These are phyloP conservation scores for Smutsia gigantea DNA, from an alignment of 2,797 vertebrate species.

Conservation along the genomic window DNA sequence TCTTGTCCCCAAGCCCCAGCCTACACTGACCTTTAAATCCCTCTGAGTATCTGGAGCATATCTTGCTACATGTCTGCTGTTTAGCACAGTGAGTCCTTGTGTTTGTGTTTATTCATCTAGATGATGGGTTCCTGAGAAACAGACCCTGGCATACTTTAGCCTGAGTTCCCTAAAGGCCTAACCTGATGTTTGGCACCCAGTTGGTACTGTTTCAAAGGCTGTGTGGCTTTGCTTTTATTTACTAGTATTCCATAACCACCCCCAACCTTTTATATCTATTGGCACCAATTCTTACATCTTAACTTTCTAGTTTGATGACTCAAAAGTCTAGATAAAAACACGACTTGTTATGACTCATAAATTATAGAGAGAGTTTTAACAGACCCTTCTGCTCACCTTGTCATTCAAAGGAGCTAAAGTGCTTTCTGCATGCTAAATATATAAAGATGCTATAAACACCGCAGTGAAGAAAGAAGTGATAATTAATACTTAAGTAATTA, in stretches of 20 bases:
- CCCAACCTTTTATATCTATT: neutral
- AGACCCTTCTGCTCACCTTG: slow-evolving; percentile 24
- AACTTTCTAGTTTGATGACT: slow-evolving; percentile 18
- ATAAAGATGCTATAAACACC: neutral
- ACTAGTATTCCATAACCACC: neutral
- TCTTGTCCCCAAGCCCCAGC: neutral
- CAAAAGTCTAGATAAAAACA: slow-evolving; percentile 55
- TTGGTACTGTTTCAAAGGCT: neutral
- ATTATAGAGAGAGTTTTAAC: slow-evolving; percentile 64
- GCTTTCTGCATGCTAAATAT: slow-evolving; percentile 52
- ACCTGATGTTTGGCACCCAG: neutral
- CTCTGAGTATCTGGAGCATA: neutral
- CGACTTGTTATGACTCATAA: slow-evolving; percentile 70
- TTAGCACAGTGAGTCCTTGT: neutral
- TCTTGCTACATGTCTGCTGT: neutral
- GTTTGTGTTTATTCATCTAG: neutral
- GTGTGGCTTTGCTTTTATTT: neutral
- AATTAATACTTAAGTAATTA: slow-evolving; percentile 61
- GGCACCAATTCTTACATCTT: neutral
- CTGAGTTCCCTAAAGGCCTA: neutral
- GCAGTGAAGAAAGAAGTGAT: slow-evolving; percentile 40
- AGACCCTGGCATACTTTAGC: neutral
- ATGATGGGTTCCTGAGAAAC: neutral
- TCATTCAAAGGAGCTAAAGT: slow-evolving; percentile 51
- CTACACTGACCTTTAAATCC: neutral